Conservation (phyloP, 2,113 vertebrate genomes). For the Egretta garzetta region DNA sequence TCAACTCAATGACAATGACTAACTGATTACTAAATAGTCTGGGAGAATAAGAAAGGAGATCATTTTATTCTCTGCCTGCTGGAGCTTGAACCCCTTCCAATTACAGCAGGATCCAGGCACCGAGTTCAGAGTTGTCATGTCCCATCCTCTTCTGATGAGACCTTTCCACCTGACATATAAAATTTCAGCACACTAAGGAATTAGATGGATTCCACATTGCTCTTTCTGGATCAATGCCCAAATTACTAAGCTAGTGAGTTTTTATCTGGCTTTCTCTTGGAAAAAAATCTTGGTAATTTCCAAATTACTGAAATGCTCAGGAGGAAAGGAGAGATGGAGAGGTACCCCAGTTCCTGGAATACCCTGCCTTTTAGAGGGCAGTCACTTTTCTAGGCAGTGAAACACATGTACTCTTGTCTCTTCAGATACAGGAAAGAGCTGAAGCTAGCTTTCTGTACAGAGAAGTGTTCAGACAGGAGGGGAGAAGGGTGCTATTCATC, state of each 20-base stretch:
- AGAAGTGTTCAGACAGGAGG: background rate
- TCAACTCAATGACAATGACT: background rate
- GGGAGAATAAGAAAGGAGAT: background rate
- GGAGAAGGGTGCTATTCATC: background rate
- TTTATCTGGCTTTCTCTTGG: background rate
- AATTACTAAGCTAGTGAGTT: background rate
- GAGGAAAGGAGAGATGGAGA: background rate
- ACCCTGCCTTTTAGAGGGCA: background rate
- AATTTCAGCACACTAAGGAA: background rate
- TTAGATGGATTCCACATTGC: background rate
- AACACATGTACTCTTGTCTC: background rate
- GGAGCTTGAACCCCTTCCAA: background rate
- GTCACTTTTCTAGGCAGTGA: background rate
- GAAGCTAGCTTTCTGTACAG: background rate
- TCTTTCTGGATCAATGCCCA: background rate
- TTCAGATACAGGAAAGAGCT: background rate
- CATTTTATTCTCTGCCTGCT: background rate
- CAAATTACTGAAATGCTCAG: background rate
- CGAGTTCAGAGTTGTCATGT: background rate
- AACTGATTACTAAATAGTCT: background rate
- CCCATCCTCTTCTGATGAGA: background rate
- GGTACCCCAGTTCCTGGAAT: background rate
- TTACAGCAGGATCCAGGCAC: background rate
- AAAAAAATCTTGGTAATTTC: background rate
- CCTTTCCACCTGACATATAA: background rate